phyloP scores from a whole-genome alignment of 2,888 invertebrate genomes.

The Marronus borbonicus region DNA sequence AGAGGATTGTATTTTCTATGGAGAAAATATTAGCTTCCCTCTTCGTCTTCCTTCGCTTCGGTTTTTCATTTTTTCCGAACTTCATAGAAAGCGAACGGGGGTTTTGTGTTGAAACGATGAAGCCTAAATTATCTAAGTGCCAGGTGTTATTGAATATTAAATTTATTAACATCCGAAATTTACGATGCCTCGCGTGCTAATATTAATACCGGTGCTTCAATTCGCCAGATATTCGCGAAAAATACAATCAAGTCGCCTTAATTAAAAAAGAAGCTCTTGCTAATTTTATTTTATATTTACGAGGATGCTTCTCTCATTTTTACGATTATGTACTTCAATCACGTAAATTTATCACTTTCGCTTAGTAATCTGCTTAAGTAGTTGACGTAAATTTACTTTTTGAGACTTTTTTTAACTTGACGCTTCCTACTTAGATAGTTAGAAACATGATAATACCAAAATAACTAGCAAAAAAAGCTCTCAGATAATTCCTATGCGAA shows the following conservation, averaged over 20 bases:
- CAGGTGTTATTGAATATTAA: constrained; percentile 18
- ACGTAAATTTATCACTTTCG: too few relatives aligned
- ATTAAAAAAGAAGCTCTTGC: constrained; percentile 6
- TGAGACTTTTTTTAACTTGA: too few relatives aligned
- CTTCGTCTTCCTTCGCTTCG: not conserved
- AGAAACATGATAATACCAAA: too few relatives aligned
- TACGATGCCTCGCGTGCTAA: not conserved
- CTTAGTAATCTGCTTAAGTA: too few relatives aligned
- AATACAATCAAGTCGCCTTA: not conserved
- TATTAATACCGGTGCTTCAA: not conserved
- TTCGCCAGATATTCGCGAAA: not conserved
- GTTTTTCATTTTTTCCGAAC: not conserved
- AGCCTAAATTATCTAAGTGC: not conserved
- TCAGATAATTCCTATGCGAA: too few relatives aligned
- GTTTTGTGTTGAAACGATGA: not conserved
- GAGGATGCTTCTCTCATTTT: not conserved
- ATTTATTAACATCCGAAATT: constrained; percentile 20
- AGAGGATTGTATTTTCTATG: constrained; percentile 11
- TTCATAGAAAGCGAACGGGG: not conserved
- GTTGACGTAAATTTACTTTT: too few relatives aligned
- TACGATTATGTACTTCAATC: too few relatives aligned
- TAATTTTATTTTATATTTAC: constrained; percentile 5
- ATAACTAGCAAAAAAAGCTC: too few relatives aligned
- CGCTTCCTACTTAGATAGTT: too few relatives aligned
- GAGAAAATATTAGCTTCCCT: constrained; percentile 1